These are phyloP conservation scores for Apodemus agrarius DNA, from an alignment of 2,797 vertebrate genomes.

Conservation along the genomic window DNA sequence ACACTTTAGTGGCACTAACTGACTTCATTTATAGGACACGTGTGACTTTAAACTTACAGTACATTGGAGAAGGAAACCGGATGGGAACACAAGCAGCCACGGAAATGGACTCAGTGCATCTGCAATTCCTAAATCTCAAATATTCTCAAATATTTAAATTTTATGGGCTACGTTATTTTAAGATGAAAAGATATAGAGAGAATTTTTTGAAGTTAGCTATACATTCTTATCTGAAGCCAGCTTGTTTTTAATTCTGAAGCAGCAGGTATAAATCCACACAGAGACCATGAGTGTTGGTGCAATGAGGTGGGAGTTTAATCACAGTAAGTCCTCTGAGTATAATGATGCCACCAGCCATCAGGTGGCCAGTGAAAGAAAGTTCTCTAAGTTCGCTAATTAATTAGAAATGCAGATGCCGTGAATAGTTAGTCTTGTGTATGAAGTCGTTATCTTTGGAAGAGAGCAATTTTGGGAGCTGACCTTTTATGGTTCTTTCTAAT, in stretches of 20 bases:
- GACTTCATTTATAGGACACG: constrained; percentile 47
- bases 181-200: neutral
- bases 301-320: constrained; percentile 22
- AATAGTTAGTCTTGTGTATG: constrained; percentile 70
- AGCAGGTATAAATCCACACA: constrained; percentile 66
- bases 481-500: constrained; percentile 75
- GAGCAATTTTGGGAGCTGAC: constrained; percentile 65
- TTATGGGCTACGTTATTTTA: constrained; percentile 48
- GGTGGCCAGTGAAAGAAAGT: constrained; percentile 59
- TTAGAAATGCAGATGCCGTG: constrained; percentile 71
- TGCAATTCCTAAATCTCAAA: constrained; percentile 49
- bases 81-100: neutral
- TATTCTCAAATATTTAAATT: constrained; percentile 67
- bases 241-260: constrained; percentile 65
- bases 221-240: constrained; percentile 71
- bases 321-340: constrained; percentile 3
- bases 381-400: constrained; percentile 62
- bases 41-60: constrained; percentile 53
- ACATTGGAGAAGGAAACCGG: constrained; percentile 53
- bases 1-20: constrained; percentile 34
- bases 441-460: constrained; percentile 73
- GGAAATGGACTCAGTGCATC: constrained; percentile 41
- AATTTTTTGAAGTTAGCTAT: constrained; percentile 47
- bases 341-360: constrained; percentile 63
- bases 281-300: constrained; percentile 51